These are phyloP conservation scores for Ophion costatus DNA, from an alignment of 2,888 invertebrate genomes.

Conservation along the genomic window DNA sequence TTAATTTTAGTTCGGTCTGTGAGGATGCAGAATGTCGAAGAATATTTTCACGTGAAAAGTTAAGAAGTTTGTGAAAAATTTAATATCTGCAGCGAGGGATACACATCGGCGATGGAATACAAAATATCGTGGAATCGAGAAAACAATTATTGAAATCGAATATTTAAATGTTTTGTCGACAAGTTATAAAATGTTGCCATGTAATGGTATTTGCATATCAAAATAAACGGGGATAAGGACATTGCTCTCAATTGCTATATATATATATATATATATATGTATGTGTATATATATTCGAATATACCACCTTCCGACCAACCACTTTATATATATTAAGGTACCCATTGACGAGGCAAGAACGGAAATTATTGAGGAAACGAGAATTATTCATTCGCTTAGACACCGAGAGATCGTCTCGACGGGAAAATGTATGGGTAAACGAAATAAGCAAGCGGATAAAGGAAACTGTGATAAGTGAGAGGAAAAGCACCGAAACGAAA, in stretches of 20 bases:
- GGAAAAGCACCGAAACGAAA: background rate
- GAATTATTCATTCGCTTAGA: slow-evolving; percentile 39
- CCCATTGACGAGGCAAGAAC: slow-evolving; percentile 30
- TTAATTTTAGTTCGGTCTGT: too few relatives aligned
- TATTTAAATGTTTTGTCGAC: too few relatives aligned
- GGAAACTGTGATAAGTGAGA: background rate
- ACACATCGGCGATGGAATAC: too few relatives aligned
- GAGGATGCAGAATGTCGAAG: too few relatives aligned
- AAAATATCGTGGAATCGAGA: too few relatives aligned
- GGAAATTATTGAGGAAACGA: slow-evolving; percentile 48
- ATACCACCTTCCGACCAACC: slow-evolving; percentile 2
- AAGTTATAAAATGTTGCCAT: too few relatives aligned
- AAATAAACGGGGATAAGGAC: background rate
- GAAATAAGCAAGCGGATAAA: background rate
- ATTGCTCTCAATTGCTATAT: background rate
- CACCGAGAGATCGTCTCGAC: slow-evolving; percentile 24
- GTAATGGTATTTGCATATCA: background rate
- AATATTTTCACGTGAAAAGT: too few relatives aligned
- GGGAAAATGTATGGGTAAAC: slow-evolving; percentile 8
- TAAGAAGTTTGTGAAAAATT: too few relatives aligned
- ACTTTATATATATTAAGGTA: slow-evolving; percentile 23
- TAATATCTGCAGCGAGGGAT: too few relatives aligned
- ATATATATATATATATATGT: slow-evolving; percentile 4
- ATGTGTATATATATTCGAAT: slow-evolving; percentile 12
- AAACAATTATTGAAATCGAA: too few relatives aligned